phyloP scores from a whole-genome alignment of 2,113 vertebrate genomes.

The Oxyura jamaicensis region DNA sequence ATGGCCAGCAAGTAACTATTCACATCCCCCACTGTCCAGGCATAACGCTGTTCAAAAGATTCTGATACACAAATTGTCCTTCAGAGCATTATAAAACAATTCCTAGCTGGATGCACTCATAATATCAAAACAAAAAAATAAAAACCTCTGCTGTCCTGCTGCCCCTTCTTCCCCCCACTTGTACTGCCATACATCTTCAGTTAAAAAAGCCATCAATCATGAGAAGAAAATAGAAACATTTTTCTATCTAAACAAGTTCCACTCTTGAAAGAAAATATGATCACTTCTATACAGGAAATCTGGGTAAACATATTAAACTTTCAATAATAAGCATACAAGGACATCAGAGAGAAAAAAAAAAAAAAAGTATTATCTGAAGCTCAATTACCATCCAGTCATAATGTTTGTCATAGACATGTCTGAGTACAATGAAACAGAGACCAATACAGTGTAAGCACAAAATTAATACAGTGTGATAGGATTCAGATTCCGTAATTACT shows the following conservation, averaged over 20 bases:
- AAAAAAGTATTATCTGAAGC: background rate
- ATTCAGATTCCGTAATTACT: background rate
- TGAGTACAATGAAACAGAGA: background rate
- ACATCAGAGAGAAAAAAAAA: background rate
- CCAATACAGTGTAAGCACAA: background rate
- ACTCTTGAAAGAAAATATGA: background rate
- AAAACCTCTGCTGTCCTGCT: background rate
- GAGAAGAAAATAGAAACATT: background rate
- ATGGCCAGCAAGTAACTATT: background rate
- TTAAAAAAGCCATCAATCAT: background rate
- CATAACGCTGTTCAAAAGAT: background rate
- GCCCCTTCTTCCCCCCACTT: background rate
- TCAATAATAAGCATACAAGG: background rate
- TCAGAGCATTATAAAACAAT: background rate
- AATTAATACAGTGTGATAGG: background rate
- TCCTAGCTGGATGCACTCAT: background rate
- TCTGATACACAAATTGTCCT: background rate
- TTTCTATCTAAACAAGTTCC: background rate
- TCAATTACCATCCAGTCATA: background rate
- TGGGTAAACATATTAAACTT: background rate
- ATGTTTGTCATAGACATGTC: background rate
- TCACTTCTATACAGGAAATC: background rate
- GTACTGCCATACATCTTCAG: background rate
- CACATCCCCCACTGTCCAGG: rapidly evolving
- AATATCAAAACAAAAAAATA: background rate